Conservation (phyloP, 2,888 invertebrate genomes). For the Caenorhabditis drosophilae region DNA sequence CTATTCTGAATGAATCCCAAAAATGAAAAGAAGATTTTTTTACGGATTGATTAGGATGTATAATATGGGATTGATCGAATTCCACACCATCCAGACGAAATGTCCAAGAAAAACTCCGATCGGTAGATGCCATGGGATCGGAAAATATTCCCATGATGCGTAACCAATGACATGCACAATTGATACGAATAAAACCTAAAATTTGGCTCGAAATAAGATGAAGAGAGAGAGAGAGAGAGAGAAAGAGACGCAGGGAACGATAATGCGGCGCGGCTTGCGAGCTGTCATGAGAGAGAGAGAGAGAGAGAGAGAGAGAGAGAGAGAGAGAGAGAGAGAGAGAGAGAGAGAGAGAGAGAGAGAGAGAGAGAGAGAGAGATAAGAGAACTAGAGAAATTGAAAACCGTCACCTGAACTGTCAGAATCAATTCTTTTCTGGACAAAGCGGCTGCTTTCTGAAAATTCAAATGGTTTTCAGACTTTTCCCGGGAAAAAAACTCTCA, state of each 20-base stretch:
- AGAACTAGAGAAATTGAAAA: too few relatives aligned
- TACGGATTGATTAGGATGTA: conserved; percentile 45
- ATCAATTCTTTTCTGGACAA: conserved; percentile 42
- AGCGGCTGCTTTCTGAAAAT: conserved; percentile 38
- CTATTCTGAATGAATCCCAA: too few relatives aligned
- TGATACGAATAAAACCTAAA: conserved; percentile 39
- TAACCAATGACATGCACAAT: conserved; percentile 43
- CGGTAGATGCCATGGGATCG: conserved; percentile 39
- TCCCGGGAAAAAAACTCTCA: neutral
- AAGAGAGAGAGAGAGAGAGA: too few relatives aligned
- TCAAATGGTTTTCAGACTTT: neutral
- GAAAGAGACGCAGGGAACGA: too few relatives aligned
- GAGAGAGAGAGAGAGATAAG: too few relatives aligned
- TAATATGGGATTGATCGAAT: conserved; percentile 41
- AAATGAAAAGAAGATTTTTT: neutral
- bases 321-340: too few relatives aligned
- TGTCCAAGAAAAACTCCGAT: conserved; percentile 46
- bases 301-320: too few relatives aligned
- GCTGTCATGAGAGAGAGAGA: too few relatives aligned
- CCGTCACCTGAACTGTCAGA: conserved; percentile 42
- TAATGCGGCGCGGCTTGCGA: too few relatives aligned
- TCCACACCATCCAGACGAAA: conserved; percentile 53
- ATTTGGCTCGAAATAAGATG: too few relatives aligned
- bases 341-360: too few relatives aligned
- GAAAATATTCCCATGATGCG: conserved; percentile 46